Base-by-base conservation (phyloP, 2,113 vertebrate species). In the Trematocara zebra region DNA sequence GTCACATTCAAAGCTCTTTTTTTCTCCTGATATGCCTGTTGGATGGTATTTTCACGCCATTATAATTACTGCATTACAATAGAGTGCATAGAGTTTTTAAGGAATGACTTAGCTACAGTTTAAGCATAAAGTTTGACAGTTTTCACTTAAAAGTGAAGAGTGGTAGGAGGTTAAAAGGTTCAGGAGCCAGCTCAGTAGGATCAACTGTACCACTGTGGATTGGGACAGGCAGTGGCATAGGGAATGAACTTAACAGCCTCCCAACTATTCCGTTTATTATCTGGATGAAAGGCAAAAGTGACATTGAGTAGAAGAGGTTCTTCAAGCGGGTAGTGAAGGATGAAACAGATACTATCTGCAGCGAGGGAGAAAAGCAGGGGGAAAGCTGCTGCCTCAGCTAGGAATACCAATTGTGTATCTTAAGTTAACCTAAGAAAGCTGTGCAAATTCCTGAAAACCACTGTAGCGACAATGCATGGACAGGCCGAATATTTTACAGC, bases 331-430 rank as follows among this genome's bases (percentile, higher is more conserved):
- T 23, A 79, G 51, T 82, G 81, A 85, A 88, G 51, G 64, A 90
- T 89, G 59, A 89, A 90, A 90, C 37, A 76, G 61, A 69, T 51
- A 26, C 35, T 54, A 82, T 85, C 81, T 83, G 59, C 86, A 88
- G 81, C 3, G 31, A 76, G 72, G 20, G 26, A 59, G 80, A 67
- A 80, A 67, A 83, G 44, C n/a, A 57, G 35, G 42, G 5, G 37
- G 49, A 54, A 86, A 72, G 64, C 78, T 20, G 15, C 78, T 57
- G 53, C 64, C 61, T 85, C 82, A 31, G 83, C 81, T 80, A 83
- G 80, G 85, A 91, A 90, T 85, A 89, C 78, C 86, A 80, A 91
- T 69, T 78, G 64, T 82, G 81, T 78, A 37, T 85, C 78, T 87
- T 57, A 35, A 84, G 81, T 47, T 89, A 84, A 88, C 83, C 81